phyloP scores from a whole-genome alignment of 2,797 vertebrate species.

The Molossus molossus region DNA sequence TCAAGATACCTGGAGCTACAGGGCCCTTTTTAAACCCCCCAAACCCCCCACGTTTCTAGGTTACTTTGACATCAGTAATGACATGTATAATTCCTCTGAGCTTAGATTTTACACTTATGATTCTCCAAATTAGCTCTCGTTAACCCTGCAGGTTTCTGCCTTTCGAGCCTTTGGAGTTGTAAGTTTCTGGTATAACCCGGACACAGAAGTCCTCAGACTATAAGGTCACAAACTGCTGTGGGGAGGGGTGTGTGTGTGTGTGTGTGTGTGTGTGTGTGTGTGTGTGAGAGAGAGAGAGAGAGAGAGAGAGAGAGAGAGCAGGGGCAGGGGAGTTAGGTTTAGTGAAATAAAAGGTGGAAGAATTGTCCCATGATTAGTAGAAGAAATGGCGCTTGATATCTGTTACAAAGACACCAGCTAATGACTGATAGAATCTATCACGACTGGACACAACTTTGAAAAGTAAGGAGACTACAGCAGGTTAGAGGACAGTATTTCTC shows the following conservation, averaged over 20 bases:
- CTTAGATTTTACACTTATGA: constrained; percentile 28
- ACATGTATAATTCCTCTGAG: constrained; percentile 63
- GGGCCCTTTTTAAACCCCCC: constrained; percentile 62
- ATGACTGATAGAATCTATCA: not conserved
- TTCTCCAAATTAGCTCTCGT: constrained; percentile 70
- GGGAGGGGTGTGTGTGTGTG: too few species aligned
- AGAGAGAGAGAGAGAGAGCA: too few species aligned
- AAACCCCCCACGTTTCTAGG: constrained; percentile 58
- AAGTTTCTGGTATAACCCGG: constrained; percentile 30
- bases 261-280: too few species aligned
- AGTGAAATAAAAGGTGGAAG: not conserved
- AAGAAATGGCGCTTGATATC: not conserved
- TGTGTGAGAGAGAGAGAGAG: too few species aligned
- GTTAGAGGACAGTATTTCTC: not conserved
- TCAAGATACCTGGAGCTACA: constrained; percentile 9
- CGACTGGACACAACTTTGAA: not conserved
- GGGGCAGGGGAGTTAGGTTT: too few species aligned
- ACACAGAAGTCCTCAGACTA: not conserved
- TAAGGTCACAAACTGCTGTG: not conserved
- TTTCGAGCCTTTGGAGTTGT: constrained; percentile 54
- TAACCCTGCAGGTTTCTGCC: constrained; percentile 46
- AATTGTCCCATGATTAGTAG: not conserved
- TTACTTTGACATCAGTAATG: constrained; percentile 75
- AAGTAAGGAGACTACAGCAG: not conserved
- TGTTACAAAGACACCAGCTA: not conserved